These are phyloP conservation scores for Tryphoninae sp. DNA, from an alignment of 2,888 invertebrate genomes.

Conservation along the genomic window DNA sequence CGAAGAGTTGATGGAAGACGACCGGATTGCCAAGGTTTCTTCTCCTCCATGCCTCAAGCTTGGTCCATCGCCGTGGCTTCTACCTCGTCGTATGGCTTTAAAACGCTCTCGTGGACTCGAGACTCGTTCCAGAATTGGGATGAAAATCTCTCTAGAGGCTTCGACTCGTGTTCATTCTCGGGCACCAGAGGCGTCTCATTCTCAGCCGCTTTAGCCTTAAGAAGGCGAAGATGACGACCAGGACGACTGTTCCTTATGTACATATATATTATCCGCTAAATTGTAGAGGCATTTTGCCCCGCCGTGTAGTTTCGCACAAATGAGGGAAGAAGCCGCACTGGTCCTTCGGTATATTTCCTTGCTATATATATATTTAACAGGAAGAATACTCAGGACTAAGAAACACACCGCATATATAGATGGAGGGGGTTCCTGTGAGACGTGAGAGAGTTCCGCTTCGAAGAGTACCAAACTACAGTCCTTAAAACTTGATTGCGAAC, in stretches of 20 bases:
- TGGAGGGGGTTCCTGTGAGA: slow-evolving; percentile 7
- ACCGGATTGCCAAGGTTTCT: neutral
- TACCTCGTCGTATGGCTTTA: neutral
- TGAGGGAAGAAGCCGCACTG: slow-evolving; percentile 44
- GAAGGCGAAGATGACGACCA: slow-evolving; percentile 33
- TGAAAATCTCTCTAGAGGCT: slow-evolving; percentile 35
- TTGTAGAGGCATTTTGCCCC: slow-evolving; percentile 20
- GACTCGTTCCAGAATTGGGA: slow-evolving; percentile 7
- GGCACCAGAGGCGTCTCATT: slow-evolving; percentile 24
- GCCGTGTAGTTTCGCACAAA: slow-evolving; percentile 51
- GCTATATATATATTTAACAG: slow-evolving; percentile 22
- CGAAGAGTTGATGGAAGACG: neutral
- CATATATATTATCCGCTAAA: slow-evolving; percentile 28
- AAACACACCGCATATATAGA: neutral
- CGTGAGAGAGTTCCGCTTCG: slow-evolving; percentile 46
- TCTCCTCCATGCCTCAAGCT: neutral
- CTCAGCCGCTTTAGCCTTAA: slow-evolving; percentile 21
- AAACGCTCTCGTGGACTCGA: neutral
- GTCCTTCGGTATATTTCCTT: neutral
- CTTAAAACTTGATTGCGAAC: slow-evolving; percentile 70
- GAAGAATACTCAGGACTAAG: slow-evolving; percentile 8
- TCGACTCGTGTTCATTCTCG: slow-evolving; percentile 28
- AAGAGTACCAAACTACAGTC: slow-evolving; percentile 67
- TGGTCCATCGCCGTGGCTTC: neutral
- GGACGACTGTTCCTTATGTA: slow-evolving; percentile 2